Base-by-base conservation (phyloP, 2,797 vertebrate genomes). In the Melanotaenia boesemani region DNA sequence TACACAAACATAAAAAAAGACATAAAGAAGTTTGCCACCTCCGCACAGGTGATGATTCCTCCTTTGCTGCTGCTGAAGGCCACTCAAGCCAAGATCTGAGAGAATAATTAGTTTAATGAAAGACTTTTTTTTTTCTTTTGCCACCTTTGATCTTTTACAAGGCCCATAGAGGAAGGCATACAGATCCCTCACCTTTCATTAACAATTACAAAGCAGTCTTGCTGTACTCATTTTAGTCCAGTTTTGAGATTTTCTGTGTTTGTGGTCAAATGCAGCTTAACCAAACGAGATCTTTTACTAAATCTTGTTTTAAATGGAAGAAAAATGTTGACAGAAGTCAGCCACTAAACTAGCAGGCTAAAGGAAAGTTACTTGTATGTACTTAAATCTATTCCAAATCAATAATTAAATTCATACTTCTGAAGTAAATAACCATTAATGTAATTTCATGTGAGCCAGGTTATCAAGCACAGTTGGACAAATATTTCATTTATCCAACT, bases 91-190 rank as follows among this genome's bases (percentile, higher is more conserved):
- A 59, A 69, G 28, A 89, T 89, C 79, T 70, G 68, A 84, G 32
- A 57, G 79, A 79, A 72, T 81, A 81, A 83, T 81, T 72, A 68
- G 56, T 61, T 72, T 16, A 70, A 39, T 30, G 13, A 56, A 39
- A 66, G 34, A 70, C 55, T 5, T 39, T 46, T 67, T 67, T 73
- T 50, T 71, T 77, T 69, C 65, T 68, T 73, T 64, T 44, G 50
- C 22, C 67, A 61, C 52, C 72, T 84, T 81, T 84, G 77, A 83
- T 85, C 70, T 68, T 30, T 57, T 34, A 26, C 44, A 72, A 34
- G 34, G 46, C 41, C 5, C 20, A 24, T 16, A 57, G 32, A 57
- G 46, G 48, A 57, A 44, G 32, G 20, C 34, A 30, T 8, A 46
- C 62, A 54, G 59, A 65, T 63, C 65, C 13, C 44, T 72, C 57